Conservation (phyloP, 2,888 invertebrate species). For the Patella ulyssiponensis region DNA sequence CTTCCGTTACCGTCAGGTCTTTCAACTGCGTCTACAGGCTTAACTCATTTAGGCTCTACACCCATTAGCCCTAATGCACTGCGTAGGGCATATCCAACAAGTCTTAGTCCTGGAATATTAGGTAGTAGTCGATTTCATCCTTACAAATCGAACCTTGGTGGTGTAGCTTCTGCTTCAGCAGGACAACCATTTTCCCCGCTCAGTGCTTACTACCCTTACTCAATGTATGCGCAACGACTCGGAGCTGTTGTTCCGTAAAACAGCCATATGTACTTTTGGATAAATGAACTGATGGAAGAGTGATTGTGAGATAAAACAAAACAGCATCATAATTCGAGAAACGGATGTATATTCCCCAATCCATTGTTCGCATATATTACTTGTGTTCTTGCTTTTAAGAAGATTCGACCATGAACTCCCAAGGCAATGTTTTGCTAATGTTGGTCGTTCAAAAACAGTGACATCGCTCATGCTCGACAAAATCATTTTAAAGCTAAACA, state of each 20-base stretch:
- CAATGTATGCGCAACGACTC: slow-evolving; percentile 82
- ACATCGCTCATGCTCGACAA: too few species aligned
- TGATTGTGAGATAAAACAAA: too few species aligned
- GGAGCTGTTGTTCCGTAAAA: slow-evolving; percentile 58
- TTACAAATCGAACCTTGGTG: slow-evolving; percentile 81
- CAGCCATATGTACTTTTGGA: too few species aligned
- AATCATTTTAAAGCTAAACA: too few species aligned
- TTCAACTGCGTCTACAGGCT: slow-evolving; percentile 38
- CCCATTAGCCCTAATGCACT: slow-evolving; percentile 78
- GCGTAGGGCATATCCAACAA: slow-evolving; percentile 86
- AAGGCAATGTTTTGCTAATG: too few species aligned
- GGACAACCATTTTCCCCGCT: slow-evolving; percentile 78
- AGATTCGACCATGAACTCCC: too few species aligned
- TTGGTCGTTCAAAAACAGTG: too few species aligned
- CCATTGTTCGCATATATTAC: too few species aligned
- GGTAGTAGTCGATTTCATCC: slow-evolving; percentile 93
- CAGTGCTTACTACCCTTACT: slow-evolving; percentile 83
- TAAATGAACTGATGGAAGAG: too few species aligned
- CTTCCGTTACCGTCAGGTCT: slow-evolving; percentile 50
- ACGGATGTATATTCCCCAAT: slow-evolving; percentile 29
- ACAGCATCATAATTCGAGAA: too few species aligned
- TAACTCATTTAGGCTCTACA: slow-evolving; percentile 17
- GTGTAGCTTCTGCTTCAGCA: slow-evolving; percentile 73
- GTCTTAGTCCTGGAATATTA: slow-evolving; percentile 78
- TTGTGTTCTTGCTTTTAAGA: too few species aligned